Evolutionary conservation across 2,888 invertebrate genomes (phyloP).

Genomic region (Rhamphomyia laevipes): DNA sequence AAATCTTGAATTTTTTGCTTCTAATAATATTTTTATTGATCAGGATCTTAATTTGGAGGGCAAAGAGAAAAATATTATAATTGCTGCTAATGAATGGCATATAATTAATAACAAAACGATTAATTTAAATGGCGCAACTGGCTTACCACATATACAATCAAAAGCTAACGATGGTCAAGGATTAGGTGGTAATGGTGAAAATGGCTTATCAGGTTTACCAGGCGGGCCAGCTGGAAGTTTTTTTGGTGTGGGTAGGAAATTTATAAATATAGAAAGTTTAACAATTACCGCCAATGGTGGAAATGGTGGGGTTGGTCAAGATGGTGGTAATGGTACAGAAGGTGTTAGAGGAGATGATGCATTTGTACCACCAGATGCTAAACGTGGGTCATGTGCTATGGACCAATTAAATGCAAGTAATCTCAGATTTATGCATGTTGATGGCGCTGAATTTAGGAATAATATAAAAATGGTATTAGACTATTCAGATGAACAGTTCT

Average conservation of each 20-base stretch:
- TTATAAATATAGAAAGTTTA: not conserved
- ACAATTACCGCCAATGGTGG: not conserved
- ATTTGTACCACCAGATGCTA: too few species aligned
- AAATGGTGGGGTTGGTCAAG: not conserved
- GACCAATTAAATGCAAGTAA: too few species aligned
- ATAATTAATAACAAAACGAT: not conserved
- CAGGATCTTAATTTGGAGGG: not conserved
- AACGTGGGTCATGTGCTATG: too few species aligned
- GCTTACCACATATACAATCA: not conserved
- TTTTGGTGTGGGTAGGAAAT: not conserved
- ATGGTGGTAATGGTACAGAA: not conserved
- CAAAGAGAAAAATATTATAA: not conserved
- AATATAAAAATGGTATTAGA: too few species aligned
- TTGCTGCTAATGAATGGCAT: not conserved
- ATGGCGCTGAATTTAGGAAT: too few species aligned
- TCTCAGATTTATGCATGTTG: too few species aligned
- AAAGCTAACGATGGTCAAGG: not conserved
- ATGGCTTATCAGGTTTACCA: not conserved
- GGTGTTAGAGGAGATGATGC: not conserved
- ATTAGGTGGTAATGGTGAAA: not conserved
- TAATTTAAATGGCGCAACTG: not conserved
- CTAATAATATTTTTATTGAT: not conserved
- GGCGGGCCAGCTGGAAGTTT: not conserved
- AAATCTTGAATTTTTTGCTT: not conserved
- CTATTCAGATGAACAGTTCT: too few species aligned